Percentiles rank a stretch among this genome's conserved stretches.
Conservation (phyloP, 1,140 invertebrate species). For the Drosophila repleta region DNA sequence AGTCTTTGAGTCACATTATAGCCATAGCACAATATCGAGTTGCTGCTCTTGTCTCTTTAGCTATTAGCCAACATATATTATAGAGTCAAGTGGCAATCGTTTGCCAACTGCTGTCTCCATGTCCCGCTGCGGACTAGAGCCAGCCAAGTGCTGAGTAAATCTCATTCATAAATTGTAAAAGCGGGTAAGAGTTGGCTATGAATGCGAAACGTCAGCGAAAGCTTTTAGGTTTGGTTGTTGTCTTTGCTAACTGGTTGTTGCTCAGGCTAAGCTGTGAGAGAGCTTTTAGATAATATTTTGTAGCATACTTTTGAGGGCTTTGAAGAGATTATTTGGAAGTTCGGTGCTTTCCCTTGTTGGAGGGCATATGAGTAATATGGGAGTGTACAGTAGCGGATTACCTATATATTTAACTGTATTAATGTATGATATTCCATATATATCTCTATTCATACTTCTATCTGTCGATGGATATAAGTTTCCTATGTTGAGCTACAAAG, state of each 20-base stretch:
- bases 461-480: no score
- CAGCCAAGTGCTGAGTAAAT: conserved; percentile 53
- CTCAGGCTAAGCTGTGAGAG: background rate
- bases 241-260: conserved; percentile 7
- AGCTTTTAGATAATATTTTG: background rate
- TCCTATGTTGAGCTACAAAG: no score
- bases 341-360: no score
- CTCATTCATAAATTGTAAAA: conserved; percentile 70
- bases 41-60: conserved; percentile 54
- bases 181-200: conserved; percentile 32
- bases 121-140: background rate
- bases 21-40: conserved; percentile 26
- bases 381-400: no score
- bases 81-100: conserved; percentile 61
- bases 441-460: no score
- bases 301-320: conserved; percentile 4
- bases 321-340: background rate
- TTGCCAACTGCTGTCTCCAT: conserved; percentile 12
- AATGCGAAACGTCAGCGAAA: conserved; percentile 27
- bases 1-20: conserved; percentile 41
- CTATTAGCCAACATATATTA: conserved; percentile 65
- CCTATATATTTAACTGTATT: no score
- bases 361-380: no score
- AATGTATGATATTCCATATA: no score
- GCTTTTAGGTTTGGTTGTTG: background rate